Evolutionary conservation across 2,888 invertebrate genomes (phyloP).

Genomic region (Thumatha senex): DNA sequence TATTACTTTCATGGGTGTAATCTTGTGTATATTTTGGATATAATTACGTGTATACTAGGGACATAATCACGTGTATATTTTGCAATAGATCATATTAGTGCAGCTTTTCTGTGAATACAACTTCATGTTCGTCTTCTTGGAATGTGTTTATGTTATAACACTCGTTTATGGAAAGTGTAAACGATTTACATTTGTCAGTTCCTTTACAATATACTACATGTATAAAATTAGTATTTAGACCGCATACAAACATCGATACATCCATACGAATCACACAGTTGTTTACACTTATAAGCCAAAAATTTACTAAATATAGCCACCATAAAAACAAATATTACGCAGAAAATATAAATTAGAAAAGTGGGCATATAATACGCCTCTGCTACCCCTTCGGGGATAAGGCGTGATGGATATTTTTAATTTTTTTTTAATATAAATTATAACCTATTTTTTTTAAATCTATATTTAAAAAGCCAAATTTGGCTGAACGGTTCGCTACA

Average conservation of each 20-base stretch:
- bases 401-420: too few relatives aligned
- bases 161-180: too few relatives aligned
- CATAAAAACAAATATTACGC: conserved; percentile 34
- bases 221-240: conserved; percentile 49
- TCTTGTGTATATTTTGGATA: too few relatives aligned
- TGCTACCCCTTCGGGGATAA: too few relatives aligned
- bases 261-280: conserved; percentile 26
- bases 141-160: too few relatives aligned
- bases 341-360: conserved; percentile 38
- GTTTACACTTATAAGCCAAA: conserved; percentile 40
- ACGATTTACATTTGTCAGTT: conserved; percentile 43
- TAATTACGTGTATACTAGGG: too few relatives aligned
- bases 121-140: too few relatives aligned
- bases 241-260: conserved; percentile 40
- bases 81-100: too few relatives aligned
- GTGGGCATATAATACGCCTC: too few relatives aligned
- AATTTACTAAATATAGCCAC: conserved; percentile 43
- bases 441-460: conserved; percentile 39
- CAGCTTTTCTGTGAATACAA: too few relatives aligned
- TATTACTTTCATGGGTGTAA: neutral
- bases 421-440: too few relatives aligned
- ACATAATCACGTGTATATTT: too few relatives aligned
- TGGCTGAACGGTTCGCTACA: conserved; percentile 64
- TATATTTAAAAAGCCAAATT: conserved; percentile 52
- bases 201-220: conserved; percentile 56